Conservation (phyloP, 2,113 vertebrate genomes). For the Herpailurus yagouaroundi region DNA sequence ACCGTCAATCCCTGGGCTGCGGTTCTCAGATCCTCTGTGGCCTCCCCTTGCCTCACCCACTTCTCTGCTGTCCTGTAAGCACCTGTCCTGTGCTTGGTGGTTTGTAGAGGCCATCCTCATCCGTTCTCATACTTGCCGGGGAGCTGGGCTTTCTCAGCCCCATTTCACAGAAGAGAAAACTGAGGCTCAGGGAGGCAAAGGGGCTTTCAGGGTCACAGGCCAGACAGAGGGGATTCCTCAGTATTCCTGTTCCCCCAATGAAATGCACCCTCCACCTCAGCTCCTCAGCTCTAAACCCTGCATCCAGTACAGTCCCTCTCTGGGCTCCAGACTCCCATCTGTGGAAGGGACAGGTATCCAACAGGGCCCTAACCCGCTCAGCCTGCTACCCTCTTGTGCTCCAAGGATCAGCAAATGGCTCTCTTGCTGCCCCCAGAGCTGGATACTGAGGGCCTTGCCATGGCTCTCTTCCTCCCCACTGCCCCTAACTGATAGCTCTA, state of each 20-base stretch:
- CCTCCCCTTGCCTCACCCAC: not conserved
- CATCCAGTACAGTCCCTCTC: not conserved
- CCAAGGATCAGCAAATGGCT: not conserved
- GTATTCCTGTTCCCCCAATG: no score
- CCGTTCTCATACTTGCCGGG: not conserved
- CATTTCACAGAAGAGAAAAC: not conserved
- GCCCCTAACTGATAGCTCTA: no score
- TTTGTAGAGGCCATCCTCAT: not conserved
- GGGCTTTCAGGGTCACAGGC: not conserved
- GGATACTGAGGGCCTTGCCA: not conserved
- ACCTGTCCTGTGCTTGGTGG: not conserved
- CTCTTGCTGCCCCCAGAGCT: not conserved
- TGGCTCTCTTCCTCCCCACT: not conserved
- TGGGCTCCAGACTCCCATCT: not conserved
- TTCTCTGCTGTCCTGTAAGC: not conserved
- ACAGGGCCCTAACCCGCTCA: not conserved
- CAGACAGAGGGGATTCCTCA: not conserved
- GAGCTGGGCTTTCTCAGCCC: not conserved
- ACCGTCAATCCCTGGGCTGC: not conserved
- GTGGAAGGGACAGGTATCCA: fast-evolving
- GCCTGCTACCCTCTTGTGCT: not conserved
- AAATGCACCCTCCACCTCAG: not conserved
- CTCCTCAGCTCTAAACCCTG: not conserved
- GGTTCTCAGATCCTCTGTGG: not conserved
- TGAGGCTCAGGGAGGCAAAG: not conserved